Evolutionary conservation across 2,797 vertebrate genomes (phyloP), one percentile per base, ranked within the genome.

Genomic region (Esox lucius): DNA sequence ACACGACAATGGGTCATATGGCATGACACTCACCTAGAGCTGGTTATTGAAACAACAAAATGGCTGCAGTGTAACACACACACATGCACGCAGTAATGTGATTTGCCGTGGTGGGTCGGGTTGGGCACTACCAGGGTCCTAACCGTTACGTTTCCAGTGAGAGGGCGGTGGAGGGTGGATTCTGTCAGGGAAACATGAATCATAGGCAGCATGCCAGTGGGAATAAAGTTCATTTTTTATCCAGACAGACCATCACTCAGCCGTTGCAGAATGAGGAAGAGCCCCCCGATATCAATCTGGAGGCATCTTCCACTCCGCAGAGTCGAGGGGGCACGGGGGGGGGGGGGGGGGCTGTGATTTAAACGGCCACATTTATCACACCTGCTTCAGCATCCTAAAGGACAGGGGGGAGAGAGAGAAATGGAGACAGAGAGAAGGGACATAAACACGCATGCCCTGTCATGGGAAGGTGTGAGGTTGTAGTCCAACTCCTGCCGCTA

Each of bases 211-310:
- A 79, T 74, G 71, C 81, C 85, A 46, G 42, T 42, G 89, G 87
- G 89, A 90, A 92, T 92, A 91, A 91, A 90, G 89, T 92, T 90
- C 81, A 90, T 94, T 91, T 93, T 92, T 92, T 93, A 93, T 91
- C 90, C 83, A 81, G 93, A 90, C 91, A 92, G 84, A 90, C 90
- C 91, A 94, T 94, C 92, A 89, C 83, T 94, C 93, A 93, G 84
- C 72, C 70, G 83, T 84, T 80, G 78, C 87, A 84, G 87, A 88
- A 87, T 87, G 84, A 83, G 80, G 86, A 80, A 68, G 79, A 79
- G 83, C 84, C 86, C 84, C 85, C 87, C 81, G 89, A 93, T 93
- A 93, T 93, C 91, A 93, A 91, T 93, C 91, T 93, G 83, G 85
- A 86, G 87, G 84, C 85, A 88, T 87, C 88, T 77, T 85, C 81